Conservation (phyloP, 2,888 invertebrate genomes). For the Drosophila neonasuta region DNA sequence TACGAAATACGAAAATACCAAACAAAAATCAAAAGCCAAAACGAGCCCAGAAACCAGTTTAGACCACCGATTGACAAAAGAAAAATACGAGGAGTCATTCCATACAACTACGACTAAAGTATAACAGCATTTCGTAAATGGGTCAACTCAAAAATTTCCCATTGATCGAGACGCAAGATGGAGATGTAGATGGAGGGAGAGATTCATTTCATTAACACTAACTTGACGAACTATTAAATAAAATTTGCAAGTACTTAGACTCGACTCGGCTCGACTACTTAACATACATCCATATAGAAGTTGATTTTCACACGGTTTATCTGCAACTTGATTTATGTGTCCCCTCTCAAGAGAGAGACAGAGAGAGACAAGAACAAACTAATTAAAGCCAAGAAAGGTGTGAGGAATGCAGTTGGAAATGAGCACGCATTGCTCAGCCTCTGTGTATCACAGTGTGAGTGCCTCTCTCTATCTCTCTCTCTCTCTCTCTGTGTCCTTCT, state of each 20-base stretch:
- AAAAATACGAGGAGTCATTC: constrained; percentile 24
- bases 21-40: constrained; percentile 24
- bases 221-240: not conserved
- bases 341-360: not conserved
- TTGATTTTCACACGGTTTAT: constrained; percentile 34
- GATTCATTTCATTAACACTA: constrained; percentile 59
- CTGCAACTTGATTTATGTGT: constrained; percentile 13
- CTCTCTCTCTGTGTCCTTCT: not conserved
- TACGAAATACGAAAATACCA: constrained; percentile 4
- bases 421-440: constrained; percentile 47
- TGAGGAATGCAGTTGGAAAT: constrained; percentile 56
- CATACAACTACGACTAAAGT: not conserved
- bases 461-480: not conserved
- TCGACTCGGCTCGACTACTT: constrained; percentile 14
- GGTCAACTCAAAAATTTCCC: constrained; percentile 60
- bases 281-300: constrained; percentile 4
- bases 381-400: constrained; percentile 50
- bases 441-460: not conserved
- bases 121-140: constrained; percentile 32
- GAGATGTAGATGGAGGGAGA: constrained; percentile 4
- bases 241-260: constrained; percentile 17
- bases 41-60: constrained; percentile 21
- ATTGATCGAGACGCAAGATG: constrained; percentile 33
- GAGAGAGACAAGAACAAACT: constrained; percentile 38
- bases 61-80: constrained; percentile 38